Conservation (phyloP, 2,113 vertebrate species). For the Thymallus thymallus region DNA sequence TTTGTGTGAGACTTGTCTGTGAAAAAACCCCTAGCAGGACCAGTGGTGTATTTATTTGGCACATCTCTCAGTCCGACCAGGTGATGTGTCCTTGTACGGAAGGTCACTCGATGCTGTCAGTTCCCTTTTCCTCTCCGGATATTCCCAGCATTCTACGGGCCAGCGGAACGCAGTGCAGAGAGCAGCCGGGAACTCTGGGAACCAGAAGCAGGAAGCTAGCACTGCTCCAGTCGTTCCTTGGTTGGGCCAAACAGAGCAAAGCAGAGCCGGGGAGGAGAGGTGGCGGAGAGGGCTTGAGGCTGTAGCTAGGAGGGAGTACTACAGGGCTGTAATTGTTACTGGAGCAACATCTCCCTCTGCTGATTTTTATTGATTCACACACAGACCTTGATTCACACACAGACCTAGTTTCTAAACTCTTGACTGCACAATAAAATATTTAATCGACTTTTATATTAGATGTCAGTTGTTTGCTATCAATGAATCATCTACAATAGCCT, state of each 20-base stretch:
- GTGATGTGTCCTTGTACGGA: conserved; percentile 74
- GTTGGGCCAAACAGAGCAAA: not conserved
- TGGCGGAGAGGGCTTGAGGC: not conserved
- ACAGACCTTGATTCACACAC: too few relatives aligned
- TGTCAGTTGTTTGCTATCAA: too few relatives aligned
- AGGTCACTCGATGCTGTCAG: conserved; percentile 77
- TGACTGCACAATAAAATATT: too few relatives aligned
- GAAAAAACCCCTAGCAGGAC: not conserved
- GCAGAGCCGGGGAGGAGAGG: not conserved
- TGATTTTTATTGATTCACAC: conserved; percentile 27
- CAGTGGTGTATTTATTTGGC: not conserved
- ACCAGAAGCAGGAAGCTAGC: conserved; percentile 73
- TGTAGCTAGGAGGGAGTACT: conserved; percentile 10
- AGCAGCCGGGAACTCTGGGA: conserved; percentile 72
- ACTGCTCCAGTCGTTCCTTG: conserved; percentile 52
- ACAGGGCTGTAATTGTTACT: not conserved
- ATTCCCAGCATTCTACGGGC: conserved; percentile 78
- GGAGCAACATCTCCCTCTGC: conserved; percentile 43
- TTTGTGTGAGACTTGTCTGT: not conserved
- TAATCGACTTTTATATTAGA: too few relatives aligned
- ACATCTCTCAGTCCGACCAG: conserved; percentile 46
- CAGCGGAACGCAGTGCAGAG: conserved; percentile 47
- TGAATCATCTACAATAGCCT: too few relatives aligned
- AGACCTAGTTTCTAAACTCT: too few relatives aligned
- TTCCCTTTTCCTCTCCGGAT: conserved; percentile 80